Conservation (phyloP, 2,888 invertebrate genomes). For the Pammene fasciana region DNA sequence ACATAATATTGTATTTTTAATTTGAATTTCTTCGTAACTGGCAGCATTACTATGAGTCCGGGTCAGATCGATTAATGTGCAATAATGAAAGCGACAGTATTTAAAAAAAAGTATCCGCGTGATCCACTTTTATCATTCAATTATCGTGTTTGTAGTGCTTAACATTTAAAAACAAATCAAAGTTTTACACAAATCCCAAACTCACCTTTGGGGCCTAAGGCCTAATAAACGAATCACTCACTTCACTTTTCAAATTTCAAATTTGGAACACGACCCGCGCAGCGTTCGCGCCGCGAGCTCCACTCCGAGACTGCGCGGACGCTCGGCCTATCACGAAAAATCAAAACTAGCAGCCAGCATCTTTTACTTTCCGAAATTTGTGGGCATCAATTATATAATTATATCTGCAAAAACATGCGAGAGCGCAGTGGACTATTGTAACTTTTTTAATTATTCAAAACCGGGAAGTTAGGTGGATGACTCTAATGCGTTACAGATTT, state of each 20-base stretch:
- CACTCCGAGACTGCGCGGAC: conserved; percentile 43
- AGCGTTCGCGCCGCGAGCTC: conserved; percentile 40
- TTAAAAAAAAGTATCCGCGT: no score
- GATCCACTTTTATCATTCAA: no score
- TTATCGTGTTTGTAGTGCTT: no score
- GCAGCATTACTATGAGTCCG: no score
- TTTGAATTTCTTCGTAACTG: no score
- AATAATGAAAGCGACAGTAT: no score
- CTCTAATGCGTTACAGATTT: no score
- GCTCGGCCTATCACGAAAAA: conserved; percentile 26
- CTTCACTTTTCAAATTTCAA: conserved; percentile 31
- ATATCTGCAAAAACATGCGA: not conserved
- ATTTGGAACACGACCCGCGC: conserved; percentile 33
- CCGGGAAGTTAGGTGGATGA: no score
- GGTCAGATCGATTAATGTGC: no score
- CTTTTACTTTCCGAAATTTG: conserved; percentile 34
- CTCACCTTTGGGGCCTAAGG: conserved; percentile 19
- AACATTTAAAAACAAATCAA: no score
- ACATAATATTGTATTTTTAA: no score
- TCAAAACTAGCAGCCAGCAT: conserved; percentile 38
- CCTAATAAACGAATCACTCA: conserved; percentile 23
- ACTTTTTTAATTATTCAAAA: no score
- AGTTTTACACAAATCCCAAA: not conserved
- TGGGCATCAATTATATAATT: conserved; percentile 2
- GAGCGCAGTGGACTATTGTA: not conserved